Evolutionary conservation across 1,140 invertebrate species (phyloP), one percentile per base, ranked within the genome.

Genomic region (Chrysomallon squamiferum): DNA sequence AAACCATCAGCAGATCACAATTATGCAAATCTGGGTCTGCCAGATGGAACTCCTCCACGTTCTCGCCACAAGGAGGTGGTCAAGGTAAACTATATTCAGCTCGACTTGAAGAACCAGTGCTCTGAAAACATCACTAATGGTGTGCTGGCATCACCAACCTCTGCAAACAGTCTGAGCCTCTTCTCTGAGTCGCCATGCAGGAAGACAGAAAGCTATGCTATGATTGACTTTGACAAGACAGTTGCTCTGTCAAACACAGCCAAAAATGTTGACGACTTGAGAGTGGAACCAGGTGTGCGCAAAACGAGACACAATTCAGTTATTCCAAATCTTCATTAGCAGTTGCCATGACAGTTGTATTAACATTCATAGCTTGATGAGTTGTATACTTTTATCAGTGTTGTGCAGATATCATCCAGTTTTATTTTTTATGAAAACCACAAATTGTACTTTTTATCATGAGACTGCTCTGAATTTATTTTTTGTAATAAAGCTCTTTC

Each of bases 171-270:
- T 49, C 65, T 66, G 22, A 57, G 58, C 9, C 69, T 76, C 20
- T 47, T 78, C 32, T 72, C 78, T 15, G 77, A 77, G 35, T 83
- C 80, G 6, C 75, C 78, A 6, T 60, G 73, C 18, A 71, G 71
- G 33, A 79, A 87, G 15, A 86, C 88, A 45, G 90, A 92, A 76
- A 92, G 93, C 52, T 97, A 97, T 78, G 94, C 93, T 11, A 94
- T 92, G 0, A 97, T 97, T 64, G 95, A 97, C 85, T 96, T 97
- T 83, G 91, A 95, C 76, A 93, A 93, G 84, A 97, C 95, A 1
- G 91, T 91, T 32, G 95, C 95, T 18, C 86, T 97, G n/a, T 84
- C 83, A 2, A 84, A 82, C 65, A 79, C 86, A n/a, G 75, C 78
- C 0, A 79, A 76, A 68, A 62, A 65, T 25, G 76, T 65, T 11